Base-by-base conservation (phyloP, 2,888 invertebrate species). In the Mechanitis messenoides region DNA sequence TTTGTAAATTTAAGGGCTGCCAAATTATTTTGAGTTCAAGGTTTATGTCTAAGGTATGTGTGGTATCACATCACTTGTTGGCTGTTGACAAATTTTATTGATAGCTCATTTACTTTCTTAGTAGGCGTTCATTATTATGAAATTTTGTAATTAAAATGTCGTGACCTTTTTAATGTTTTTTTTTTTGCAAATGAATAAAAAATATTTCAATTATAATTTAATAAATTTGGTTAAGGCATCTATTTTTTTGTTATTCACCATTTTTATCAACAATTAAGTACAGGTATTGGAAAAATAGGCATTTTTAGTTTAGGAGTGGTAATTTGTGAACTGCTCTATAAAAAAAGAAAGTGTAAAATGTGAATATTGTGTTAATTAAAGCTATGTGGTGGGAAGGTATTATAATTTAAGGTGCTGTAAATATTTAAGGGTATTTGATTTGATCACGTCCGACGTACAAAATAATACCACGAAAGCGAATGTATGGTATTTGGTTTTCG, bases 1-100 rank as follows among this genome's bases (percentile, higher is more conserved):
- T 82, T 84, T 82, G 83, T 86, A 80, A 80, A 78, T 79, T 72
- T 76, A 83, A 84, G 89, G 90, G 90, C 90, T 90, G 90, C 90
- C 90, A 90, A 90, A 87, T 72, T 69, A 63, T 61, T 58, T 56
- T 42, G 62, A 45, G 59, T 56, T 54, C 35, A 53, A 60, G 47
- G 55, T 55, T 60, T 45, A 53, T 50, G 56, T 64, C 59, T 58
- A 62, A 58, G 60, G 50, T 50, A 50, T 50, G 6, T 31, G 50
- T 50, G 50, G 31, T 31, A 31, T 60, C 54, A 62, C 64, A 62
- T 69, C 72, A 73, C 72, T 72, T 73, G 72, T 73, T 71, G 75
- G 75, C 79, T 79, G 77, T 78, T 81, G 78, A 79, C 79, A 79
- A 75, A 64, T 62, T 33, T 46, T 55, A 45, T 28, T 31, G 20